Conservation (phyloP, 2,113 vertebrate genomes). For the Macaca fascicularis region T2T-MFA8v1.1 NC_088376.1:165190001-165190500, state of each 20-base stretch:
- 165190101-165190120: neutral
- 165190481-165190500: neutral
- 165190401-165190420: neutral
- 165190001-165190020: conserved; percentile 37
- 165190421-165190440: neutral
- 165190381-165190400: neutral
- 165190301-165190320: neutral
- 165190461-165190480: neutral
- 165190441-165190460: neutral
- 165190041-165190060: conserved; percentile 61
- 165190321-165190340: neutral
- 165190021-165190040: conserved; percentile 59
- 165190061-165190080: conserved; percentile 48
- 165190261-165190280: neutral
- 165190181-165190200: neutral
- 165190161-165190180: neutral
- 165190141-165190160: conserved; percentile 59
- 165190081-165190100: neutral
- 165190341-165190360: neutral
- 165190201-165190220: neutral
- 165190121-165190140: conserved; percentile 61
- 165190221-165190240: neutral
- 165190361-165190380: neutral
- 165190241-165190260: neutral
- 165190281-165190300: neutral